These are phyloP conservation scores for Macrophya alboannulata DNA, from an alignment of 2,888 invertebrate genomes.

Conservation along the genomic window DNA sequence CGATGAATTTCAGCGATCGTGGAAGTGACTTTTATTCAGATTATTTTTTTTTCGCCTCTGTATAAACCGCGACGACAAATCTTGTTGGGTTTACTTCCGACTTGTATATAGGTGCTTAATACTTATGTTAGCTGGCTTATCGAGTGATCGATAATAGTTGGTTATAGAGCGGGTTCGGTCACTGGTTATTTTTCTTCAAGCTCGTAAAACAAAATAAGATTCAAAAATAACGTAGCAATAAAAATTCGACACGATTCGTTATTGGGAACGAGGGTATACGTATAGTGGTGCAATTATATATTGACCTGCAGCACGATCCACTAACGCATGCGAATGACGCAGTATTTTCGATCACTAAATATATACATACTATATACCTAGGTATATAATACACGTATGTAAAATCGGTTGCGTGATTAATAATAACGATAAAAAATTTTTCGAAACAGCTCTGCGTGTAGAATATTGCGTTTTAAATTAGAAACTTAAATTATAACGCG, in stretches of 20 bases:
- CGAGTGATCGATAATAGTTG: constrained; percentile 40
- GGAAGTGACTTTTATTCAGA: not conserved
- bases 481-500: not conserved
- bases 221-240: too few relatives aligned
- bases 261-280: too few relatives aligned
- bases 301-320: too few relatives aligned
- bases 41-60: not conserved
- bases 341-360: too few relatives aligned
- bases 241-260: too few relatives aligned
- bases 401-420: too few relatives aligned
- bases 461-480: not conserved
- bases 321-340: too few relatives aligned
- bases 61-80: not conserved
- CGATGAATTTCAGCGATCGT: not conserved
- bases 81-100: not conserved
- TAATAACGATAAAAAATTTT: too few relatives aligned
- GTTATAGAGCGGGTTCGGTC: not conserved
- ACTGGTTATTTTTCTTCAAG: not conserved
- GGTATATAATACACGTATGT: too few relatives aligned
- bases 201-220: not conserved
- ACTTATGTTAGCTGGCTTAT: constrained; percentile 22
- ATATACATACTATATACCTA: too few relatives aligned
- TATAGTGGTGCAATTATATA: too few relatives aligned
- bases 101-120: not conserved
- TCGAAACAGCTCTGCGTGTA: too few relatives aligned